These are phyloP conservation scores for Cephus nigrinus DNA, from an alignment of 2,888 invertebrate species.

Conservation along the genomic window DNA sequence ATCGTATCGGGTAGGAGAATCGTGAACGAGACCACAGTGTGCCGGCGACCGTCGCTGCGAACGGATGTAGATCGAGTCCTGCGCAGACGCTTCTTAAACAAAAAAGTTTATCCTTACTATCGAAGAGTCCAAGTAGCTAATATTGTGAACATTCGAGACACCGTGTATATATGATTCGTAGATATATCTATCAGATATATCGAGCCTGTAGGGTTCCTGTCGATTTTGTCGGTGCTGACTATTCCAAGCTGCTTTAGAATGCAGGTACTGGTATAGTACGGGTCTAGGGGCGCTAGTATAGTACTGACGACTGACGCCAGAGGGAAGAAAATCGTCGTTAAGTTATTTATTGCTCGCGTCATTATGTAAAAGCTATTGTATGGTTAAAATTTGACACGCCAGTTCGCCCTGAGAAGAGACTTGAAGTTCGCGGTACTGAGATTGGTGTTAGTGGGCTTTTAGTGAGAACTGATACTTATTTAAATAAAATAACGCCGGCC, in stretches of 20 bases:
- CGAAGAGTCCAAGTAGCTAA: not conserved
- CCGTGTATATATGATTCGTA: not conserved
- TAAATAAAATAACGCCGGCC: not conserved
- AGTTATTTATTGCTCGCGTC: not conserved
- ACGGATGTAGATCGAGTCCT: constrained; percentile 27
- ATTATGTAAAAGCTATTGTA: not conserved
- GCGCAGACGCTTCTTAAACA: not conserved
- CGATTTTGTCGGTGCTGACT: not conserved
- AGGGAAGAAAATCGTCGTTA: not conserved
- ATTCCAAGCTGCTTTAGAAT: not conserved
- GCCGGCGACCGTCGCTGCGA: constrained; percentile 43
- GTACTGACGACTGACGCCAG: not conserved
- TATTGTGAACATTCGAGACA: not conserved
- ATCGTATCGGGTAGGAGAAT: not conserved
- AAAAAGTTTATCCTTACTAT: not conserved
- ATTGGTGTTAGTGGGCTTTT: not conserved
- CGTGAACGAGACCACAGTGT: constrained; percentile 32
- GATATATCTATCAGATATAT: not conserved
- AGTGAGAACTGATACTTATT: not conserved
- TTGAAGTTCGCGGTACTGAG: not conserved
- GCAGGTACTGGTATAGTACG: not conserved
- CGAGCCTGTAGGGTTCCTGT: not conserved
- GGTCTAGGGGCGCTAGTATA: not conserved
- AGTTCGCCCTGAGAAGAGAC: not conserved
- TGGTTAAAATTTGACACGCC: not conserved